Evolutionary conservation across 2,797 vertebrate genomes (phyloP).

Genomic region (Holocentrus rufus): DNA sequence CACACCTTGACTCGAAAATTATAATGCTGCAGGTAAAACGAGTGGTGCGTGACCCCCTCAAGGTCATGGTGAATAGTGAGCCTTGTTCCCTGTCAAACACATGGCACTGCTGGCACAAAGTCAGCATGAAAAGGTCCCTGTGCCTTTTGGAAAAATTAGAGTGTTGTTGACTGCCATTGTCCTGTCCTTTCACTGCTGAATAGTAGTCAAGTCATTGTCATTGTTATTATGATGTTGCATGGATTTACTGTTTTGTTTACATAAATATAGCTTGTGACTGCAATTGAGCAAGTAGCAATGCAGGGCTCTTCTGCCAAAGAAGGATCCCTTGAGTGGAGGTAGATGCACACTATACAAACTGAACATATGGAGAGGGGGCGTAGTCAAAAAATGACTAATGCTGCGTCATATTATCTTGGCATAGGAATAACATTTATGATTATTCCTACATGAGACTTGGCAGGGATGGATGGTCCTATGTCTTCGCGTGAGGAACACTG

Average conservation of each 20-base stretch:
- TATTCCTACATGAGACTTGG: slow-evolving; percentile 41
- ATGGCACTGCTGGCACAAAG: background rate
- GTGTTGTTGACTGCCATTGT: slow-evolving; percentile 30
- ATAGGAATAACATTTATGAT: slow-evolving; percentile 21
- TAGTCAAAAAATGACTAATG: slow-evolving; percentile 7
- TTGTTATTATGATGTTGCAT: slow-evolving; percentile 41
- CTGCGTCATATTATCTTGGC: slow-evolving; percentile 21
- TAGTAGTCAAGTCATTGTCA: slow-evolving; percentile 50
- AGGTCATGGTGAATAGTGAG: slow-evolving; percentile 28
- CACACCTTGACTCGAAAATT: slow-evolving; percentile 17
- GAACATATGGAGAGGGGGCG: slow-evolving; percentile 14
- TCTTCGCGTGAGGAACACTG: slow-evolving; percentile 28
- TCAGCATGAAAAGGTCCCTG: slow-evolving; percentile 11
- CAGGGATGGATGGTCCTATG: slow-evolving; percentile 32
- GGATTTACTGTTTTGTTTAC: slow-evolving; percentile 60
- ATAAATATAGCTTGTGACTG: slow-evolving; percentile 56
- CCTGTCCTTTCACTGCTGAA: slow-evolving; percentile 37
- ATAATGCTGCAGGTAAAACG: background rate
- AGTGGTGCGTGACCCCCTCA: slow-evolving; percentile 8
- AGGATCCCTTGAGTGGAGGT: slow-evolving; percentile 63
- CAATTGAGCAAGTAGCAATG: slow-evolving; percentile 19
- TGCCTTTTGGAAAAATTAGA: slow-evolving; percentile 17
- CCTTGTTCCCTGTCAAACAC: slow-evolving; percentile 18
- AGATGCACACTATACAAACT: slow-evolving; percentile 53
- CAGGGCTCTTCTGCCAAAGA: slow-evolving; percentile 38